These are phyloP conservation scores for Euproctis similis DNA, from an alignment of 2,888 invertebrate species.

Conservation along the genomic window DNA sequence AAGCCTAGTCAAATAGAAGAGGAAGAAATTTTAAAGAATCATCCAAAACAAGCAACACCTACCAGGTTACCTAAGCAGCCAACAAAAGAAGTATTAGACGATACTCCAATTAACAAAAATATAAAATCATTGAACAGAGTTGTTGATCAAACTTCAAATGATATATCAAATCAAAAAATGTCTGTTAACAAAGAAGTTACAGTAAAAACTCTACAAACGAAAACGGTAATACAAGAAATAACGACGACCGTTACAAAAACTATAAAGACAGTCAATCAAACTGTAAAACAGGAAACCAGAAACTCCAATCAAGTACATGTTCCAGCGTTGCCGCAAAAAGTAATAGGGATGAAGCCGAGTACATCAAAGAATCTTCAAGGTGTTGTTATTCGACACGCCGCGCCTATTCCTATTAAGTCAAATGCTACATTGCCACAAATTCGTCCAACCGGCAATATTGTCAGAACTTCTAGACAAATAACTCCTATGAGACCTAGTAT, in stretches of 20 bases:
- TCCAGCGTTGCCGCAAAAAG: constrained; percentile 31
- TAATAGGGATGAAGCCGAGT: constrained; percentile 31
- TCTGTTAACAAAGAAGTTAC: constrained; percentile 54
- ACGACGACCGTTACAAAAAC: constrained; percentile 70
- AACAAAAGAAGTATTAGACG: constrained; percentile 17
- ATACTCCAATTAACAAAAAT: constrained; percentile 18
- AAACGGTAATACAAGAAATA: constrained; percentile 65
- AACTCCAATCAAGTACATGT: constrained; percentile 32
- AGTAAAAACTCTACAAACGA: constrained; percentile 59
- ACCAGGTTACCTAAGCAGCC: constrained; percentile 33
- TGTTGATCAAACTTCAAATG: constrained; percentile 17
- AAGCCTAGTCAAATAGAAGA: constrained; percentile 11
- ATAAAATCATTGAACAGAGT: constrained; percentile 12
- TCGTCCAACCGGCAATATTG: constrained; percentile 21
- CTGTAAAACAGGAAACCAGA: constrained; percentile 49
- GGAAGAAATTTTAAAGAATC: constrained; percentile 20
- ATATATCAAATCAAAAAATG: constrained; percentile 34
- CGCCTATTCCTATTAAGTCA: constrained; percentile 36
- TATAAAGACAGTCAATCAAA: constrained; percentile 61
- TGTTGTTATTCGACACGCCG: constrained; percentile 38
- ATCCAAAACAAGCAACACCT: constrained; percentile 29
- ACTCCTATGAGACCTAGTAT: constrained; percentile 34
- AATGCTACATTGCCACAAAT: constrained; percentile 26
- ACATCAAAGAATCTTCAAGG: constrained; percentile 40
- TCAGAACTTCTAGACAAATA: constrained; percentile 36